Base-by-base conservation (phyloP, 2,113 vertebrate genomes). In the Melanerpes aurifrons region DNA sequence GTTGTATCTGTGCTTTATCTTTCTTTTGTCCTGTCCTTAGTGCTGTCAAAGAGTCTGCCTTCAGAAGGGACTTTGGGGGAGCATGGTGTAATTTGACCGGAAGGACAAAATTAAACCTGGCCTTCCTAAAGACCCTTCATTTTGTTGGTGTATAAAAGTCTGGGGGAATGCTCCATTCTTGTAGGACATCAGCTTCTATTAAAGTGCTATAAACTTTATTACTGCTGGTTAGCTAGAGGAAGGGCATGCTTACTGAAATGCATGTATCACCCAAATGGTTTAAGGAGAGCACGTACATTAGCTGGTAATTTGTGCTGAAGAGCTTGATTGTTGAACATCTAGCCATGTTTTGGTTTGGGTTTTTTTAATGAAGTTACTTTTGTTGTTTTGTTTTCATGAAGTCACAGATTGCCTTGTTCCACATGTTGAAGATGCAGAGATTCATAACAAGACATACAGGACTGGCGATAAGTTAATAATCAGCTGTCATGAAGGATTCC, bases 371-470 rank as follows among this genome's bases (percentile, higher is more conserved):
- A 84, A 90, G 82, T 62, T 56, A 59, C 66, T 43, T 64, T 78
- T 96, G 50, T 53, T 53, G 24, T 22, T 25, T 53, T 53, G 50
- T 92, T 94, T 79, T 84, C 74, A 11, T 78, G 29, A 92, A 92
- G 95, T 97, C 93, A 90, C 96, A 98, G 98, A 98, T 96, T 99
- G 98, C 97, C 97, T 97, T 89, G 94, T 97, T 93, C 98, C 98
- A 48, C 97, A 97, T 88, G 97, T 99, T 56, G 98, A 98, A 97
- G 98, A 98, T 95, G 98, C 98, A 61, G 97, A 98, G 93, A 94
- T 98, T 93, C 95, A 95, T 75, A 98, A 98, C 98, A 98, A 97
- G 97, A 98, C 98, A 18, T 99, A 99, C 84, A 98, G 97, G 89
- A 97, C 96, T 31, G 98, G 98, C 31, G 98, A 98, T 85, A 97